Conservation (phyloP, 2,113 vertebrate genomes). For the Passer domesticus region DNA sequence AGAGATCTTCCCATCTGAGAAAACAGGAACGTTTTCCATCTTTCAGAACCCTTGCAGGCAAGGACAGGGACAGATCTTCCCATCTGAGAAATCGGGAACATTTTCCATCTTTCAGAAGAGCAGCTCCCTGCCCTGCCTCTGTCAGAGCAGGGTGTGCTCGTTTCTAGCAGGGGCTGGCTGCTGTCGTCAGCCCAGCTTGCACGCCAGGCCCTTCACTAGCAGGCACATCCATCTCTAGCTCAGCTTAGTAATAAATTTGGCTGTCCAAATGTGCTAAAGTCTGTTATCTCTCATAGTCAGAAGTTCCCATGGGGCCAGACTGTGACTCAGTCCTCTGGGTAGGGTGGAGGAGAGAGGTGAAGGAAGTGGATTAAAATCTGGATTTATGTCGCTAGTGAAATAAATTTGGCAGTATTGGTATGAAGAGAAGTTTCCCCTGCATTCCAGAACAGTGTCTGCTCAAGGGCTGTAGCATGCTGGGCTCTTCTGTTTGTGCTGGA, state of each 20-base stretch:
- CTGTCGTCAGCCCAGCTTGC: background rate
- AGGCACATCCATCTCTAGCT: background rate
- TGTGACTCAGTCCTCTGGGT: conserved; percentile 43
- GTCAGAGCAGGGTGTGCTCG: background rate
- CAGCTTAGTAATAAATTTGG: conserved; percentile 25
- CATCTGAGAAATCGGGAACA: too few species aligned
- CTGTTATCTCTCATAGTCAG: conserved; percentile 48
- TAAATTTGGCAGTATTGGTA: background rate
- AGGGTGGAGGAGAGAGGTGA: conserved; percentile 50
- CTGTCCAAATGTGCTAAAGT: conserved; percentile 9
- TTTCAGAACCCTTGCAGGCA: background rate
- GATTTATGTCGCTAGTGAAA: conserved; percentile 37
- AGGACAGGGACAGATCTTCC: background rate
- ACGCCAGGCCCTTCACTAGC: conserved; percentile 33
- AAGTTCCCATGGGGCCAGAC: conserved; percentile 28
- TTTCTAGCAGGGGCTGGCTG: background rate
- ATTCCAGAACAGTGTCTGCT: conserved; percentile 1
- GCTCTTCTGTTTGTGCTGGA: background rate
- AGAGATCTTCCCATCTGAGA: too few species aligned
- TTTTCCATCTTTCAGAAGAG: background rate
- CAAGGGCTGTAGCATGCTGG: background rate
- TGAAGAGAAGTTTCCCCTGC: background rate
- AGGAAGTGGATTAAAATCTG: conserved; percentile 53
- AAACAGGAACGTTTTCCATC: too few species aligned
- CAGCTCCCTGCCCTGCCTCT: background rate